Evolutionary conservation across 2,113 vertebrate genomes (phyloP).

Genomic region (Podilymbus podiceps): DNA sequence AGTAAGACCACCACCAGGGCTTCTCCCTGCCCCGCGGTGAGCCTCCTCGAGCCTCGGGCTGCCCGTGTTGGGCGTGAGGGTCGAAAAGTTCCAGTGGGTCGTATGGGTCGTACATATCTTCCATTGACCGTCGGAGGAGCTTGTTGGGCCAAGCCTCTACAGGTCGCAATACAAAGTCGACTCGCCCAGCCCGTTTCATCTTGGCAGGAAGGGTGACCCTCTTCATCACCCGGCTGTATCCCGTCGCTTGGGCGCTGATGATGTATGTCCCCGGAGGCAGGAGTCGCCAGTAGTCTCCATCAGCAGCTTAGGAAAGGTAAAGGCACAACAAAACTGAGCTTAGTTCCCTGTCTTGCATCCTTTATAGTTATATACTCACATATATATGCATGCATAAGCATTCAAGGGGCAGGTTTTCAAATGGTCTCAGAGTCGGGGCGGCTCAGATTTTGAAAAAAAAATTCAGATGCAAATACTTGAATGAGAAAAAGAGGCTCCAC

Average conservation of each 20-base stretch:
- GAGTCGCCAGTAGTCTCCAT: conserved; percentile 94
- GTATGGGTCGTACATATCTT: conserved; percentile 68
- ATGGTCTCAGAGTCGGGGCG: not conserved
- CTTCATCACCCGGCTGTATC: conserved; percentile 86
- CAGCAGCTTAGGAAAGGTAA: conserved; percentile 74
- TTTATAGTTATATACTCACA: rapidly evolving
- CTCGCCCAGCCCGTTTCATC: conserved; percentile 82
- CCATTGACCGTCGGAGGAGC: conserved; percentile 68
- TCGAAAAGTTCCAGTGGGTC: conserved; percentile 82
- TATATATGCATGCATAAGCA: rapidly evolving
- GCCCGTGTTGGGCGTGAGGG: conserved; percentile 64
- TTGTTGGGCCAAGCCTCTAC: conserved; percentile 69
- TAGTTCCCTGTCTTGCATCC: rapidly evolving
- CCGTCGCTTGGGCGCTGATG: conserved; percentile 83
- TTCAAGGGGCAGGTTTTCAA: not conserved
- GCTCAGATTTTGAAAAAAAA: not conserved
- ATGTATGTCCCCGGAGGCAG: conserved; percentile 85
- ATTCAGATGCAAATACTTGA: not conserved
- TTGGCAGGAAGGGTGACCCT: conserved; percentile 82
- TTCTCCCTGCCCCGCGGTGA: conserved; percentile 69
- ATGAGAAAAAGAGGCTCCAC: not conserved
- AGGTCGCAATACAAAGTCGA: conserved; percentile 87
- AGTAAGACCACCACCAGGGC: conserved; percentile 98
- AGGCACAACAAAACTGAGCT: not conserved
- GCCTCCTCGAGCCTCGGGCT: conserved; percentile 56